phyloP scores from a whole-genome alignment of 2,888 invertebrate species.

The Andrena bicolor region DNA sequence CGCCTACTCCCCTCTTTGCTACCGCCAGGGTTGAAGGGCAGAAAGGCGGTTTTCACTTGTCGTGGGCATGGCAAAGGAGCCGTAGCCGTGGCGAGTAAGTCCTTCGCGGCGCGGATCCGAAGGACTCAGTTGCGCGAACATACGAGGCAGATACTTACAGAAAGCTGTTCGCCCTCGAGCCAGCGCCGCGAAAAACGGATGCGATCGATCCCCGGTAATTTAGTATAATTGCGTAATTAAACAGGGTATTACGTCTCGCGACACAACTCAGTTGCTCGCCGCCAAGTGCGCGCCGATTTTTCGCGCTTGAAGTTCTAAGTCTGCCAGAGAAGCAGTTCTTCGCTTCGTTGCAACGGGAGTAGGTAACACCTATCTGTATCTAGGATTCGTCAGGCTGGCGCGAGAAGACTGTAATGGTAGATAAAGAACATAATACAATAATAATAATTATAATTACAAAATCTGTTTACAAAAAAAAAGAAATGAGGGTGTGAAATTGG shows the following conservation, averaged over 20 bases:
- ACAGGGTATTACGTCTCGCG: too few relatives aligned
- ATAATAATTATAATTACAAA: too few relatives aligned
- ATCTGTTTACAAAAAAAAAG: too few relatives aligned
- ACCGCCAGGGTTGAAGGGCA: too few relatives aligned
- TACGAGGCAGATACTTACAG: constrained; percentile 15
- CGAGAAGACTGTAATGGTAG: too few relatives aligned
- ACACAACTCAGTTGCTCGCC: not conserved
- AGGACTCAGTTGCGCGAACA: constrained; percentile 26
- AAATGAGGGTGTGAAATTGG: too few relatives aligned
- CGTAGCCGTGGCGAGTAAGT: constrained; percentile 2
- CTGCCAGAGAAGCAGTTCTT: too few relatives aligned
- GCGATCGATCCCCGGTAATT: constrained; percentile 9
- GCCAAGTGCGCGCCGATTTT: not conserved
- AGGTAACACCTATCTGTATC: too few relatives aligned
- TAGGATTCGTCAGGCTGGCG: too few relatives aligned
- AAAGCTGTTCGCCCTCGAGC: not conserved
- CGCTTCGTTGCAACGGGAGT: too few relatives aligned
- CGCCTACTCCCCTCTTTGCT: not conserved
- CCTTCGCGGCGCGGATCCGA: constrained; percentile 25
- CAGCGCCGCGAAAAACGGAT: constrained; percentile 10
- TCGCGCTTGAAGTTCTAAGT: not conserved
- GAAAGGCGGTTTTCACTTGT: not conserved
- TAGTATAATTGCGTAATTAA: constrained; percentile 8
- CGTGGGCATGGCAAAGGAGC: not conserved
- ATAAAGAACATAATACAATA: too few relatives aligned